phyloP scores from a whole-genome alignment of 2,797 vertebrate genomes.

The Percopsis omiscomaycus region DNA sequence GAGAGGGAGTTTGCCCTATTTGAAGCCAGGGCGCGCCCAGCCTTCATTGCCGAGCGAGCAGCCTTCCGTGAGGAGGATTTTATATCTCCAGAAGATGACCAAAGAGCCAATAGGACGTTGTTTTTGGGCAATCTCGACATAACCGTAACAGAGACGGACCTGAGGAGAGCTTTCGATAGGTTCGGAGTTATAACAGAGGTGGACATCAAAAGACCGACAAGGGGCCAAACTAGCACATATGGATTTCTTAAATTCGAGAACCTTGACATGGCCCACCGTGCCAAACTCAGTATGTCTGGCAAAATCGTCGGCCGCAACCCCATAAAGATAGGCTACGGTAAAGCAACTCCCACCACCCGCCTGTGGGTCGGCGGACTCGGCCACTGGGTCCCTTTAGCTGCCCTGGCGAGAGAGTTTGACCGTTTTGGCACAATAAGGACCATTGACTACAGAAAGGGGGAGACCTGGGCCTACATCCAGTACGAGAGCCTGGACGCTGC shows the following conservation, averaged over 20 bases:
- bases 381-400: slow-evolving; percentile 93
- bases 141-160: slow-evolving; percentile 89
- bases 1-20: slow-evolving; percentile 90
- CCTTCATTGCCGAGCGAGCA: slow-evolving; percentile 86
- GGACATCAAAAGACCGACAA: slow-evolving; percentile 91
- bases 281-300: slow-evolving; percentile 96
- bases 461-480: slow-evolving; percentile 98
- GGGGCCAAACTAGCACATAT: slow-evolving; percentile 93
- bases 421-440: slow-evolving; percentile 97
- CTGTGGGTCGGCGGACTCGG: slow-evolving; percentile 97
- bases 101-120: slow-evolving; percentile 94
- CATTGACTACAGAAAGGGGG: slow-evolving; percentile 97
- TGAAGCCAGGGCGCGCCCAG: slow-evolving; percentile 87
- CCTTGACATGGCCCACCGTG: slow-evolving; percentile 97
- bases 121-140: slow-evolving; percentile 97
- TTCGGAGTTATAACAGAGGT: slow-evolving; percentile 97
- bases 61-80: slow-evolving; percentile 92
- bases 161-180: slow-evolving; percentile 91
- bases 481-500: slow-evolving; percentile 98
- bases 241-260: slow-evolving; percentile 98
- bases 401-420: slow-evolving; percentile 95
- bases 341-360: slow-evolving; percentile 94
- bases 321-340: slow-evolving; percentile 98
- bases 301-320: slow-evolving; percentile 93
- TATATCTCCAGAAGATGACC: slow-evolving; percentile 94